phyloP scores from a whole-genome alignment of 1,140 invertebrate species.

The Sinella curviseta region DNA sequence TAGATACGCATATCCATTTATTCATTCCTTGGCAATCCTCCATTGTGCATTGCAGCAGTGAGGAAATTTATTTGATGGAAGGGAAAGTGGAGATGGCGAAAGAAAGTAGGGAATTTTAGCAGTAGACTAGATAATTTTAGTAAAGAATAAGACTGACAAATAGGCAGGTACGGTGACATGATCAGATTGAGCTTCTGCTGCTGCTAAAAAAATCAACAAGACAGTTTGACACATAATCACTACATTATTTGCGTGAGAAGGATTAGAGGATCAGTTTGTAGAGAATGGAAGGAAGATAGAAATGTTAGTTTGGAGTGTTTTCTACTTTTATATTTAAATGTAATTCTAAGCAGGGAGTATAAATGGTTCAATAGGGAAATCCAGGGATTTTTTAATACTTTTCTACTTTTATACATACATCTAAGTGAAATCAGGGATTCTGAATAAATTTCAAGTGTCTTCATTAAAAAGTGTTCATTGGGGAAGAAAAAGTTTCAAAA shows the following conservation, averaged over 20 bases:
- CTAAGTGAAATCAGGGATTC: neutral
- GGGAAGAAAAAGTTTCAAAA: neutral
- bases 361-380: neutral
- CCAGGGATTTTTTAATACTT: conserved; percentile 30
- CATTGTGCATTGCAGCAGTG: neutral
- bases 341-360: neutral
- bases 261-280: too few relatives aligned
- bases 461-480: neutral
- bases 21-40: conserved; percentile 14
- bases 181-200: too few relatives aligned
- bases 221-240: too few relatives aligned
- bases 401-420: conserved; percentile 41
- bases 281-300: too few relatives aligned
- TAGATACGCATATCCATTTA: neutral
- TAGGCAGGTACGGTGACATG: too few relatives aligned
- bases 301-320: too few relatives aligned
- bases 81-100: neutral
- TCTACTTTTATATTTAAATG: too few relatives aligned
- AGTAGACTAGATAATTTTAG: too few relatives aligned
- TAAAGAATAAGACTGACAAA: too few relatives aligned
- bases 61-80: neutral
- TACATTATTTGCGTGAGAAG: too few relatives aligned
- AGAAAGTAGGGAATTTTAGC: neutral
- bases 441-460: conserved; percentile 7
- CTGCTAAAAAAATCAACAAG: too few relatives aligned